Evolutionary conservation across 2,797 vertebrate genomes (phyloP).

Genomic region (Cirrhinus molitorella): DNA sequence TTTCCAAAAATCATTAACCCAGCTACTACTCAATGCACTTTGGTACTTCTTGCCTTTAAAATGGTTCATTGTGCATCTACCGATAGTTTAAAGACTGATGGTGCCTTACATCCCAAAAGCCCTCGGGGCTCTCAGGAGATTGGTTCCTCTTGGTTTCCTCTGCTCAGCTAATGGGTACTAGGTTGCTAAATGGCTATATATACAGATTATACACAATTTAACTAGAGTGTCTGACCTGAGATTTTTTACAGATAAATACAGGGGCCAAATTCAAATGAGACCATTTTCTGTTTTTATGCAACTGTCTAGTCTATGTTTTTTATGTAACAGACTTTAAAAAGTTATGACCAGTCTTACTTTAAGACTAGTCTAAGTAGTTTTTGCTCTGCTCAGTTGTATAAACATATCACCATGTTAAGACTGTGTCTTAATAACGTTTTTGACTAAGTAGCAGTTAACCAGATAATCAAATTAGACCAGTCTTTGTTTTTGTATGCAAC

Average conservation of each 20-base stretch:
- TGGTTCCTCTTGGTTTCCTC: constrained; percentile 46
- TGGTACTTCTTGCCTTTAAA: neutral
- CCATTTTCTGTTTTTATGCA: neutral
- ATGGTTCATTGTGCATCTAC: constrained; percentile 5
- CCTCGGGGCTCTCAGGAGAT: constrained; percentile 48
- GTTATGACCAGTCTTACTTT: neutral
- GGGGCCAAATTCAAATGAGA: neutral
- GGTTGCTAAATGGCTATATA: neutral
- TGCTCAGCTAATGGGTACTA: neutral
- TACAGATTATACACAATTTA: neutral
- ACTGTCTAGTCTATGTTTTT: too few relatives aligned
- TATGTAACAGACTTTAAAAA: neutral
- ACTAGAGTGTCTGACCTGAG: neutral
- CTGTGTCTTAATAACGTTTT: too few relatives aligned
- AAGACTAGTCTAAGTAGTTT: neutral
- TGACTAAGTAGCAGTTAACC: too few relatives aligned
- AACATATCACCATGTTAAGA: too few relatives aligned
- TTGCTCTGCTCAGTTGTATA: neutral
- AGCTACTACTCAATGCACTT: neutral
- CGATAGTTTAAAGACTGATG: constrained; percentile 3
- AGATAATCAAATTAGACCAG: too few relatives aligned
- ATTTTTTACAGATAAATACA: neutral
- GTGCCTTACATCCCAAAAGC: neutral
- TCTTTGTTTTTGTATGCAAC: too few relatives aligned
- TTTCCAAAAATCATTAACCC: constrained; percentile 13